phyloP scores from a whole-genome alignment of 2,113 vertebrate species.

The Ictalurus punctatus region DNA sequence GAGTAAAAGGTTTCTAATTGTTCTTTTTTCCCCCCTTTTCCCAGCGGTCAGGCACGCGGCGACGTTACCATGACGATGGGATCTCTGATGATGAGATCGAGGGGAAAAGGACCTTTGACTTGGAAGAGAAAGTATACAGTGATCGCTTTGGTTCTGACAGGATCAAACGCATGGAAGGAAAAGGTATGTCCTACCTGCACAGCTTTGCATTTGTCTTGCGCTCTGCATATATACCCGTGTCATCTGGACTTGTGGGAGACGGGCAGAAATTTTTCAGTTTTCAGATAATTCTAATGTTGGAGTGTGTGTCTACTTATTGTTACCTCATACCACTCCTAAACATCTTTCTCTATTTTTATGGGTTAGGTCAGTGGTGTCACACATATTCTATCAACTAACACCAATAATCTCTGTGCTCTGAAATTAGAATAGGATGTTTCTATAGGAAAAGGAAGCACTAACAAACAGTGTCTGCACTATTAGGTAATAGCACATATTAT shows the following conservation, averaged over 20 bases:
- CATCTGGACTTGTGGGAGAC: background rate
- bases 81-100: constrained; percentile 99
- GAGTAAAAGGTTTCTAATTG: background rate
- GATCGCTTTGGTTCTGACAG: constrained; percentile 83
- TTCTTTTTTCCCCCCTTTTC: constrained; percentile 20
- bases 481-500: no score
- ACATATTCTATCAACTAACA: background rate
- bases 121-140: constrained; percentile 90
- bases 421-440: background rate
- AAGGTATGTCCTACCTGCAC: constrained; percentile 78
- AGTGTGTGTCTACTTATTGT: background rate
- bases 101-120: constrained; percentile 92
- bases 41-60: constrained; percentile 89
- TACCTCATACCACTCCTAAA: background rate
- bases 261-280: background rate
- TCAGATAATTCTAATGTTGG: background rate
- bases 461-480: background rate
- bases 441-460: background rate
- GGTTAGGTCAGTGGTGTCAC: background rate
- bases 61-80: constrained; percentile 95
- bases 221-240: background rate
- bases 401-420: background rate
- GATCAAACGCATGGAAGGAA: constrained; percentile 93
- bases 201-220: background rate
- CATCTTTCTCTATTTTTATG: background rate